Conservation (phyloP, 2,888 invertebrate genomes). For the Spatulosminthurus flaviceps region DNA sequence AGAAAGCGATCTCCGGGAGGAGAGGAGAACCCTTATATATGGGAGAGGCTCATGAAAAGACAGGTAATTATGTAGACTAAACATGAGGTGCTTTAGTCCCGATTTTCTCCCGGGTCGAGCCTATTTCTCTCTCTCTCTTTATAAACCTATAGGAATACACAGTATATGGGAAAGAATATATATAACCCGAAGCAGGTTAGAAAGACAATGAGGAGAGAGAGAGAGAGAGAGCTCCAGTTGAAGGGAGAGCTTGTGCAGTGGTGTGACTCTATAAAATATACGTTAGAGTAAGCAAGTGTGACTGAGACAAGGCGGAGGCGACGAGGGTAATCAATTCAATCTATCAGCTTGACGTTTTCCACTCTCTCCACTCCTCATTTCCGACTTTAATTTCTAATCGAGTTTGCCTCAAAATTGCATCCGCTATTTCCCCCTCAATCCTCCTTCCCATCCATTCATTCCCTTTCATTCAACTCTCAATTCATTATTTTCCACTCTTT, state of each 20-base stretch:
- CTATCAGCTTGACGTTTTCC: constrained; percentile 42
- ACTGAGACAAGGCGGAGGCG: constrained; percentile 36
- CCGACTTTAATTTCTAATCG: constrained; percentile 46
- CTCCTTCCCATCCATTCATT: constrained; percentile 33
- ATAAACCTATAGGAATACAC: too few species aligned
- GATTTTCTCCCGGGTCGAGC: not conserved
- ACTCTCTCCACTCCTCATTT: constrained; percentile 43
- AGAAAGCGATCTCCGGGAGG: constrained; percentile 1
- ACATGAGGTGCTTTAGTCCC: constrained; percentile 15
- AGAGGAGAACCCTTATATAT: constrained; percentile 4
- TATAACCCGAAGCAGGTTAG: too few species aligned
- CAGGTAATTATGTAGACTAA: constrained; percentile 43
- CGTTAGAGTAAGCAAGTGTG: constrained; percentile 33
- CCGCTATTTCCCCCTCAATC: constrained; percentile 29
- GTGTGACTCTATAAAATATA: constrained; percentile 33
- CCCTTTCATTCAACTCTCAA: constrained; percentile 42
- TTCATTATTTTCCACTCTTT: constrained; percentile 40
- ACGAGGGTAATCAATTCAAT: constrained; percentile 47
- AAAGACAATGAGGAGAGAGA: constrained; percentile 31
- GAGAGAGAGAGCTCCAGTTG: too few species aligned
- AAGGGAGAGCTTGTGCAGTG: constrained; percentile 1
- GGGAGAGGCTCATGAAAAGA: constrained; percentile 29
- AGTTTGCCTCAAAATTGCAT: constrained; percentile 42
- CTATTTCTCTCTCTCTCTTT: not conserved
- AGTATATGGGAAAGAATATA: not conserved